Base-by-base conservation (phyloP, 2,888 invertebrate species). In the Drosophila demipolita region DNA sequence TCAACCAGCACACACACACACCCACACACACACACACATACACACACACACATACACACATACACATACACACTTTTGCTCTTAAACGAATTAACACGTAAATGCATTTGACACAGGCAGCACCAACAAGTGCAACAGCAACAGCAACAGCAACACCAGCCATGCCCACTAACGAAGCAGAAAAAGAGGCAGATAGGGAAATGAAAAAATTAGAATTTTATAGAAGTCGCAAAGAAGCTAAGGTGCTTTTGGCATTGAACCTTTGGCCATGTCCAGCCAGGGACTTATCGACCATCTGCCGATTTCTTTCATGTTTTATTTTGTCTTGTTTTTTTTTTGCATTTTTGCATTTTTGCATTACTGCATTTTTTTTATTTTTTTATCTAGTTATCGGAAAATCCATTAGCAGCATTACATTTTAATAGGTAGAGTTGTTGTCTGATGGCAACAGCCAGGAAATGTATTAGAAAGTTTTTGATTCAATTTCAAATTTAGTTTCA, bases 31-130 rank as follows among this genome's bases (percentile, higher is more conserved):
- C 35, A 15, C 36, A 5, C 36, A 36, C 6, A 42, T 42, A 17
- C 38, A 40, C 54, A 49, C 32, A 40, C 54, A 29, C 8, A 45
- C 29, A 35, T 26, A 17, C 29, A 35, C 15, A 38, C 6, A 11
- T 17, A 60, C 29, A 23, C 49, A 40, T 38, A 52, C 49, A 66
- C 55, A 69, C 52, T 15, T 66, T 69, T 66, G 65, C 65, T 75
- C 81, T 58, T 80, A 81, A 84, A 68, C 81, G 83, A 87, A 87
- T 85, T 85, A 85, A 79, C 81, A 87, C 79, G 79, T 85, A 87
- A 85, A 87, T 85, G 87, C 81, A 87, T 85, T 87, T 87, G 73
- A 70, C 73, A 79, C 35, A 20, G 57, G 17, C 75, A 69, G 57
- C 78, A 50, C 35, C 57, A 73, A n/a, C 57, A 61, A 36, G 60